Percentiles rank a stretch among this genome's conserved stretches.
Conservation (phyloP, 2,797 vertebrate species). For the Fistularia commersonii region DNA sequence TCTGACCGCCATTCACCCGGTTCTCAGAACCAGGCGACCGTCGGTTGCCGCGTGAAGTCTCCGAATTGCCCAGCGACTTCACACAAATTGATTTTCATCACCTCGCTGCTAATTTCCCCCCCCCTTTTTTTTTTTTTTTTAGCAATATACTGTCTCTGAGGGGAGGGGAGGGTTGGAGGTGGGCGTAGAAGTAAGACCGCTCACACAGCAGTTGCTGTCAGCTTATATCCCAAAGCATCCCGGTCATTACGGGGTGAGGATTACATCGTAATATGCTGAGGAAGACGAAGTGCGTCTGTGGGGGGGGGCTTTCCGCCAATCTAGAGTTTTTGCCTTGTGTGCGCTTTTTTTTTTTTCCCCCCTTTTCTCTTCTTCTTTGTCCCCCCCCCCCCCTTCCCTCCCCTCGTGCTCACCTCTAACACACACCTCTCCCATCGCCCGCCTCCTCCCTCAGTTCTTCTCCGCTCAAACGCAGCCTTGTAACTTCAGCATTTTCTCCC, state of each 20-base stretch:
- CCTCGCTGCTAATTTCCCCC: too few species aligned
- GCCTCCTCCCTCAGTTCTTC: slow-evolving; percentile 28
- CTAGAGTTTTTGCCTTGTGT: slow-evolving; percentile 45
- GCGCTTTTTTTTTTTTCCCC: slow-evolving; percentile 19
- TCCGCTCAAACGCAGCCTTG: slow-evolving; percentile 59
- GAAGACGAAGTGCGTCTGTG: slow-evolving; percentile 14
- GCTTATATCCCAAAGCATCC: slow-evolving; percentile 11
- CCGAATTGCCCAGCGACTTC: too few species aligned
- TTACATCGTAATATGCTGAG: slow-evolving; percentile 36
- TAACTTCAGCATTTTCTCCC: slow-evolving; percentile 74
- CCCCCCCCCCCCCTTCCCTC: not conserved
- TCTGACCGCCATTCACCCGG: too few species aligned
- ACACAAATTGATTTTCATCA: too few species aligned
- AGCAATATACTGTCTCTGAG: slow-evolving; percentile 9
- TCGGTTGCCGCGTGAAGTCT: too few species aligned
- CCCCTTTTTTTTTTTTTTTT: too few species aligned
- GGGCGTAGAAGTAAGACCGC: slow-evolving; percentile 17
- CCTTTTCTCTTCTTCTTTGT: slow-evolving; percentile 3
- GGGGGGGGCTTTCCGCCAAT: slow-evolving; percentile 22
- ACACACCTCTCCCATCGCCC: slow-evolving; percentile 20
- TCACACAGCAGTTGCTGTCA: slow-evolving; percentile 20
- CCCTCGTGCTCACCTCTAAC: too few species aligned
- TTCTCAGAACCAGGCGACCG: too few species aligned
- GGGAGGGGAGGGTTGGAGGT: slow-evolving; percentile 10
- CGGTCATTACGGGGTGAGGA: slow-evolving; percentile 32